Evolutionary conservation across 2,113 vertebrate species (phyloP).

Genomic region (Oncorhynchus gorbuscha): DNA sequence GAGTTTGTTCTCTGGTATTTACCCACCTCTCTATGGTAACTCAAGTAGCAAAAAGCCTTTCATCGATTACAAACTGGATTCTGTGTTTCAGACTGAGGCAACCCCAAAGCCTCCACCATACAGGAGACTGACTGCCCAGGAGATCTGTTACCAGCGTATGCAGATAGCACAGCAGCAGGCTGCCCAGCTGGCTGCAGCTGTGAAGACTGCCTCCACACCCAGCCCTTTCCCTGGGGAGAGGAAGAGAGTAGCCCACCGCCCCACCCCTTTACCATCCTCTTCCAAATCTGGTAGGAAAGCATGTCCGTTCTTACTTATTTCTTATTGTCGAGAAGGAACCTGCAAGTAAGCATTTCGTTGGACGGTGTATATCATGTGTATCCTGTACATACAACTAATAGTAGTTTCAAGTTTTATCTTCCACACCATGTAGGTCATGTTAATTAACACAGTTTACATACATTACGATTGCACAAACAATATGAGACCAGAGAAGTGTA

Average conservation of each 20-base stretch:
- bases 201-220: constrained; percentile 49
- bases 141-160: constrained; percentile 91
- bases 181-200: constrained; percentile 69
- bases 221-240: constrained; percentile 75
- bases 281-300: constrained; percentile 69
- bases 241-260: constrained; percentile 87
- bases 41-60: not conserved
- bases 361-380: too few relatives aligned
- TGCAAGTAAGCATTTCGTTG: too few relatives aligned
- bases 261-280: constrained; percentile 63
- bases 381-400: too few relatives aligned
- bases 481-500: too few relatives aligned
- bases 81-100: constrained; percentile 64
- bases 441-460: not conserved
- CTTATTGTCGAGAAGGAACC: not conserved
- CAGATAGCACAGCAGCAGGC: constrained; percentile 87
- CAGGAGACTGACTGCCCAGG: constrained; percentile 83
- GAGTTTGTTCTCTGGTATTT: constrained; percentile 58
- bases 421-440: not conserved
- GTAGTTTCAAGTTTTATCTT: constrained; percentile 27
- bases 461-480: too few relatives aligned
- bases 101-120: constrained; percentile 64
- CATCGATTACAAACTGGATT: not conserved
- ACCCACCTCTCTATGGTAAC: not conserved
- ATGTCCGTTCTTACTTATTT: not conserved